Conservation (phyloP, 2,113 vertebrate genomes). For the Laterallus jamaicensis region DNA sequence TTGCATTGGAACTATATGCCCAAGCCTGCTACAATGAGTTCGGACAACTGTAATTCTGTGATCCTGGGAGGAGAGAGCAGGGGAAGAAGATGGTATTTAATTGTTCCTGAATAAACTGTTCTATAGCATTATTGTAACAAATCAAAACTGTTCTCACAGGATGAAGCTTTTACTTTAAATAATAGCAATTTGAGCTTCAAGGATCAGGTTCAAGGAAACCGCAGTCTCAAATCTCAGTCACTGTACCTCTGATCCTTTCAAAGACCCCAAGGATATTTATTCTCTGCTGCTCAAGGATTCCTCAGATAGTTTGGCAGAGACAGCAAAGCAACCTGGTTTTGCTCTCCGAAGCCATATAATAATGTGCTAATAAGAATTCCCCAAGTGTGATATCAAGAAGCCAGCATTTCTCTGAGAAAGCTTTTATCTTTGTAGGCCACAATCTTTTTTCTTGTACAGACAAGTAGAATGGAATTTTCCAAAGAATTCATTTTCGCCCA, state of each 20-base stretch:
- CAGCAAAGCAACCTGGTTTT: conserved; percentile 9
- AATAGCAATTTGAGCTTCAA: neutral
- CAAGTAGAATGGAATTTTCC: conserved; percentile 18
- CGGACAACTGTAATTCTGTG: conserved; percentile 2
- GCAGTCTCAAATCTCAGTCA: neutral
- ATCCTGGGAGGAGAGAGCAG: neutral
- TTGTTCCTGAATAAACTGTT: conserved; percentile 47
- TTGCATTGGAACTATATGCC: neutral
- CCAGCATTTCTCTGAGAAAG: neutral
- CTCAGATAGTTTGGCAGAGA: conserved; percentile 20
- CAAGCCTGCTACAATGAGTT: conserved; percentile 8
- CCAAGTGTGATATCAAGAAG: neutral
- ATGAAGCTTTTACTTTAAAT: conserved; percentile 26
- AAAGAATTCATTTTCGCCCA: neutral
- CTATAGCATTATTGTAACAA: conserved; percentile 1
- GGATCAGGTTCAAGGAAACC: neutral
- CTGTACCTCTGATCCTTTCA: neutral
- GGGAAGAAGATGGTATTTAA: neutral
- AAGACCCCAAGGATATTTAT: neutral
- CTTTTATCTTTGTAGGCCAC: conserved; percentile 28
- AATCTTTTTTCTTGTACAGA: neutral
- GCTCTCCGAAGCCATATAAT: neutral
- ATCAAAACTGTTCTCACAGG: conserved; percentile 36
- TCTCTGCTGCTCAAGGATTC: neutral
- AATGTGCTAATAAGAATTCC: conserved; percentile 16